phyloP scores from a whole-genome alignment of 2,797 vertebrate genomes.

The Myotis findleyi region DNA sequence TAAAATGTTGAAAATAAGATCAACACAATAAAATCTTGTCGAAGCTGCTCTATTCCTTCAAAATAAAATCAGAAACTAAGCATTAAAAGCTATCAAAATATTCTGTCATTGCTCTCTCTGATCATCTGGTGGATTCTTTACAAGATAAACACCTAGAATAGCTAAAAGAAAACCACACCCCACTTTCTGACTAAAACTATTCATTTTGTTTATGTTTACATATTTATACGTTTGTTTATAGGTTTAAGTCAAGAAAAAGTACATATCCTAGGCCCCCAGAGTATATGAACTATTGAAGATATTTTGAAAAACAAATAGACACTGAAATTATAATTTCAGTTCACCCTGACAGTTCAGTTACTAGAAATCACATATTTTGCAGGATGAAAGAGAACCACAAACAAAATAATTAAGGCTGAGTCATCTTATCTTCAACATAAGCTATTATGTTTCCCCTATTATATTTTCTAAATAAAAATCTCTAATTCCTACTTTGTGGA shows the following conservation, averaged over 20 bases:
- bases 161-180: background rate
- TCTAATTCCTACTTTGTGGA: background rate
- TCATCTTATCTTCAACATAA: background rate
- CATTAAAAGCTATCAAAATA: background rate
- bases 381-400: constrained; percentile 33
- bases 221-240: background rate
- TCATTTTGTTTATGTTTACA: background rate
- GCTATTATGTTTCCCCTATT: background rate
- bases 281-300: background rate
- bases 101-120: background rate
- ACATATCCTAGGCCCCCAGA: too few relatives aligned
- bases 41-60: background rate
- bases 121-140: background rate
- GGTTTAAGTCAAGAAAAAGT: background rate
- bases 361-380: constrained; percentile 41
- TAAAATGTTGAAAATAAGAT: background rate
- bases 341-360: background rate
- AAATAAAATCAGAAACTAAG: background rate
- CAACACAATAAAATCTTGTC: background rate
- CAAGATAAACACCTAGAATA: background rate
- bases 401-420: constrained; percentile 35
- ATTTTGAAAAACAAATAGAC: constrained; percentile 17
- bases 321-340: background rate
- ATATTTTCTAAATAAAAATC: constrained; percentile 51
- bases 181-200: background rate